Base-by-base conservation (phyloP, 92 coral and sea anemone species). In the Isaurus tuberculatus region DNA sequence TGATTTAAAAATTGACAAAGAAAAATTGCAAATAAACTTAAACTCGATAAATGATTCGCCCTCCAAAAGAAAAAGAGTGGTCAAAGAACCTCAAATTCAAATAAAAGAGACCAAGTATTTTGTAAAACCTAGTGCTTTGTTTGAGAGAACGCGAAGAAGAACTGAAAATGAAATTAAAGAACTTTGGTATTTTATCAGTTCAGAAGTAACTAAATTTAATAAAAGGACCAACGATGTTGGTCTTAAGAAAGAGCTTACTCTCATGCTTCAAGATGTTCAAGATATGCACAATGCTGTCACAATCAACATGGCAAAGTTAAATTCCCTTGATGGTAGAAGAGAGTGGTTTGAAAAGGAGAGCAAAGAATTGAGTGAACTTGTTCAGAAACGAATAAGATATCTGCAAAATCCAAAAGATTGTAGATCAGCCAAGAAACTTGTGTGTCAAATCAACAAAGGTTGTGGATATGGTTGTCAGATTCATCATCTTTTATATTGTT, bases 401-500 rank as follows among this genome's bases (percentile, higher is more conserved):
- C 80, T 97, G 15, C 99, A 97, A 65, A 89, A 97, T 77, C 99
- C 99, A 2, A 82, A 84, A 75, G 98, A 97, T 63, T 97, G 99
- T 69, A 19, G 86, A 19, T 61, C 95, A 19, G 93, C 98, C 25
- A 94, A 91, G 85, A 97, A 97, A 87, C 85, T 97, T n/a, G 73
- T 92, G 16, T 97, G 99, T 79, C 95, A 94, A 68, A 31, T 97
- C 26, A 94, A 97, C 82, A 97, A 97, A 86, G 96, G 97, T 3
- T 97, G 99, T 48, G 99, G 99, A 2, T 97, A 97, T 64, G 99
- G 98, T 9, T 97, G 99, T 43, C 99, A 97, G 55, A 90, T 88
- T 2, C 99, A 97, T 37, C 99, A 97, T 73, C 73, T 97, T 13
- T 70, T 94, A 46, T 97, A 97, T 48, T 97, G 99, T 81, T 97